Evolutionary conservation across 1,140 invertebrate species (phyloP), one percentile per base, ranked within the genome.

Genomic region (Oppia nitens): DNA sequence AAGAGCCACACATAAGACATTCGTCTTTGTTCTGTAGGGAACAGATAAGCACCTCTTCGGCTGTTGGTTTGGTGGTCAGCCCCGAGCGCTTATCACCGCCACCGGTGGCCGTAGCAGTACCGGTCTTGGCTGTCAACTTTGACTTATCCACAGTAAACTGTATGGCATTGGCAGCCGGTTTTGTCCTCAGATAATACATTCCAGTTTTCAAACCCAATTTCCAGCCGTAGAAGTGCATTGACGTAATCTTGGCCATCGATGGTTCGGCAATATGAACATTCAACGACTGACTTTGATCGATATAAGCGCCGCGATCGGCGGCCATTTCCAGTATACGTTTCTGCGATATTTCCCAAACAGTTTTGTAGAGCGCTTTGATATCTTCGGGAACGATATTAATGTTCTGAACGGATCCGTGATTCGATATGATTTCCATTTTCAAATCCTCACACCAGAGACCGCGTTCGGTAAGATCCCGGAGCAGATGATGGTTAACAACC

Each of bases 141-240:
- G n/a, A n/a, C n/a, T n/a, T n/a, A n/a, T 98, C 90, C 0, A 98
- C 89, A 17, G 94, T 97, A 70, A 98, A 98, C 70, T 98, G 90
- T 66, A 98, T 90, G 9, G 94, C 88, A 69, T 90, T 84, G 1
- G 87, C 92, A 4, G 94, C 93, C 11, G 95, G 89, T 67, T 95
- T 97, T 0, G 90, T 98, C 26, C 94, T 77, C 60, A 99, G 75
- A 71, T 98, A 98, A 72, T 98, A 98, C 91, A 98, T 97, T 32
- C 95, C 95, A 27, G 95, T 98, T 75, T 98, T 99, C 17, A 98
- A 76, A 6, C 95, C 85, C 63, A 62, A 26, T 76, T 89, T 85
- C 95, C 95, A 98, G 0, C 85, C 88, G 73, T 92, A 90, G 72
- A 98, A 98, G 71, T 98, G 95, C 81, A 98, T 97, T 6, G 92